Percentiles rank a stretch among this genome's conserved stretches.
Evolutionary conservation across 2,888 invertebrate genomes (phyloP).

Genomic region (Atherix ibis): DNA sequence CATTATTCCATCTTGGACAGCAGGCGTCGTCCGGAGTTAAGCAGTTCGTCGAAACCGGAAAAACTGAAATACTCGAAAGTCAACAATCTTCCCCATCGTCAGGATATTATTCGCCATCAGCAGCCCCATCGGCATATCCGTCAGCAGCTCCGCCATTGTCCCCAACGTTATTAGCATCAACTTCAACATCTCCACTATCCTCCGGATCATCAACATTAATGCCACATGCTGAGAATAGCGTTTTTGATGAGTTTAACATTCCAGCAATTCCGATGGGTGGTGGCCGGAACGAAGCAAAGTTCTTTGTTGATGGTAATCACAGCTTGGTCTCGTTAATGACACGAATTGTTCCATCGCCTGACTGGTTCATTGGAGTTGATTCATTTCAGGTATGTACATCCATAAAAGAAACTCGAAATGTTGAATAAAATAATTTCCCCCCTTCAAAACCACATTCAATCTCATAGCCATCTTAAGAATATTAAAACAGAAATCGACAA

Average conservation of each 20-base stretch:
- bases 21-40: slow-evolving; percentile 61
- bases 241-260: slow-evolving; percentile 70
- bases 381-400: slow-evolving; percentile 43
- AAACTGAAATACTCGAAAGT: slow-evolving; percentile 53
- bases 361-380: slow-evolving; percentile 90
- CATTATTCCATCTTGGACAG: slow-evolving; percentile 65
- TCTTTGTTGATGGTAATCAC: slow-evolving; percentile 85
- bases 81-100: slow-evolving; percentile 24
- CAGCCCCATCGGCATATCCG: slow-evolving; percentile 26
- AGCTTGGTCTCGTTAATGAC: slow-evolving; percentile 80
- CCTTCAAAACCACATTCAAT: background rate
- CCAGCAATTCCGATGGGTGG: slow-evolving; percentile 58
- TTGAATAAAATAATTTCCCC: background rate
- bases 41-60: slow-evolving; percentile 74
- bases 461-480: too few species aligned
- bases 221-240: slow-evolving; percentile 47
- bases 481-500: too few species aligned
- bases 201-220: slow-evolving; percentile 38
- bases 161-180: slow-evolving; percentile 13
- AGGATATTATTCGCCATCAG: too few species aligned
- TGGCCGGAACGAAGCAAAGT: slow-evolving; percentile 62
- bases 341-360: slow-evolving; percentile 82
- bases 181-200: slow-evolving; percentile 18
- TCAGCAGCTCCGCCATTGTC: slow-evolving; percentile 19
- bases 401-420: background rate